phyloP scores from a whole-genome alignment of 2,888 invertebrate species.

The Ctenicera cuprea region DNA sequence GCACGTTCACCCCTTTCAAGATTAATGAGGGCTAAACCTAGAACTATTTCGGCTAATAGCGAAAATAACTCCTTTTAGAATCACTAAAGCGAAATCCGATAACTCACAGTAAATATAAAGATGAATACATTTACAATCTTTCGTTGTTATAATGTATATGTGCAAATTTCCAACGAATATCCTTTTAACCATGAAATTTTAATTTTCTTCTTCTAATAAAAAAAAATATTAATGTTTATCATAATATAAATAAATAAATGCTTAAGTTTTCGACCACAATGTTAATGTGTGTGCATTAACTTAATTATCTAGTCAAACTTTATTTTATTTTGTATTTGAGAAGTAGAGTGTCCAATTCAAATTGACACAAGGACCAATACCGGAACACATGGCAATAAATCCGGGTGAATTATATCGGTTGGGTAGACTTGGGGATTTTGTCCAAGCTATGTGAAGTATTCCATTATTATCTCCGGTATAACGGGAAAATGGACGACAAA shows the following conservation, averaged over 20 bases:
- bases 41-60: conserved; percentile 46
- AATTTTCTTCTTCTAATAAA: no score
- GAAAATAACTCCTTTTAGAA: conserved; percentile 39
- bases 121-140: background rate
- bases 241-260: no score
- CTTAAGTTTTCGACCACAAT: no score
- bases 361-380: conserved; percentile 37
- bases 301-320: no score
- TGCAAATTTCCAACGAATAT: no score
- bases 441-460: conserved; percentile 22
- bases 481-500: conserved; percentile 14
- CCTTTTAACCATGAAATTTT: no score
- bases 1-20: conserved; percentile 51
- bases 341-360: conserved; percentile 16
- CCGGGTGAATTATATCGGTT: conserved; percentile 30
- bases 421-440: conserved; percentile 27
- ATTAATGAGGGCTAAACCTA: conserved; percentile 50
- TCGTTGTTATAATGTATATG: no score
- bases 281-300: no score
- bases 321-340: background rate
- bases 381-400: conserved; percentile 37
- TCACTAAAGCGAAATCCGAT: conserved; percentile 18
- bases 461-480: conserved; percentile 17
- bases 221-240: no score
- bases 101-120: background rate